Evolutionary conservation across 2,888 invertebrate genomes (phyloP).

Genomic region (Lathronympha strigana): DNA sequence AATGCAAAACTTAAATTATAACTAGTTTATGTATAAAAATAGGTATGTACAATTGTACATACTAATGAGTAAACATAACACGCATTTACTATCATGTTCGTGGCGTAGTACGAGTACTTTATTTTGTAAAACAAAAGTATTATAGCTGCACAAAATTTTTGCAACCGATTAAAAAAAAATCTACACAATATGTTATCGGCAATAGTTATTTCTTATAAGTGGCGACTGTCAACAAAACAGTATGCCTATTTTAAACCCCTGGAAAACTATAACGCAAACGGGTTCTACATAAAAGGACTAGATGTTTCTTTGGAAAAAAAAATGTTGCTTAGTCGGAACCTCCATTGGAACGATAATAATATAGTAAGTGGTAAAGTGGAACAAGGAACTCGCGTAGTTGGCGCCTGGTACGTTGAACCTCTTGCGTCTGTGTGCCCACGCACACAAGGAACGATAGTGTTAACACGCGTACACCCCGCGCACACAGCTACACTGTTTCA

Average conservation of each 20-base stretch:
- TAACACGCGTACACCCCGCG: constrained; percentile 32
- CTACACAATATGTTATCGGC: background rate
- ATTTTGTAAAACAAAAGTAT: too few species aligned
- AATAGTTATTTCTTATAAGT: background rate
- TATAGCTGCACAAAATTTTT: too few species aligned
- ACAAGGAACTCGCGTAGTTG: constrained; percentile 83
- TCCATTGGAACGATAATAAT: constrained; percentile 80
- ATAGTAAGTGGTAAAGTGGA: constrained; percentile 82
- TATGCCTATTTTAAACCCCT: constrained; percentile 5
- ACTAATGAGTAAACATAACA: too few species aligned
- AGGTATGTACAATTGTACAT: too few species aligned
- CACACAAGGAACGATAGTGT: constrained; percentile 44
- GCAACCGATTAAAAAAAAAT: too few species aligned
- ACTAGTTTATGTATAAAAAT: too few species aligned
- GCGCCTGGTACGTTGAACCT: constrained; percentile 82
- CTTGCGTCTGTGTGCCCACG: constrained; percentile 57
- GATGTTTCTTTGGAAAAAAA: constrained; percentile 55
- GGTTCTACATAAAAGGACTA: constrained; percentile 52
- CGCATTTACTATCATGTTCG: too few species aligned
- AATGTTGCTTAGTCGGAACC: constrained; percentile 66
- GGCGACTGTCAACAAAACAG: background rate
- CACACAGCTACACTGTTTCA: constrained; percentile 8
- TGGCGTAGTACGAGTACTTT: too few species aligned
- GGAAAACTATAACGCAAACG: constrained; percentile 14
- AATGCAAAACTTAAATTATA: too few species aligned